phyloP scores from a whole-genome alignment of 1,140 invertebrate genomes.

The Heterodera schachtii region DNA sequence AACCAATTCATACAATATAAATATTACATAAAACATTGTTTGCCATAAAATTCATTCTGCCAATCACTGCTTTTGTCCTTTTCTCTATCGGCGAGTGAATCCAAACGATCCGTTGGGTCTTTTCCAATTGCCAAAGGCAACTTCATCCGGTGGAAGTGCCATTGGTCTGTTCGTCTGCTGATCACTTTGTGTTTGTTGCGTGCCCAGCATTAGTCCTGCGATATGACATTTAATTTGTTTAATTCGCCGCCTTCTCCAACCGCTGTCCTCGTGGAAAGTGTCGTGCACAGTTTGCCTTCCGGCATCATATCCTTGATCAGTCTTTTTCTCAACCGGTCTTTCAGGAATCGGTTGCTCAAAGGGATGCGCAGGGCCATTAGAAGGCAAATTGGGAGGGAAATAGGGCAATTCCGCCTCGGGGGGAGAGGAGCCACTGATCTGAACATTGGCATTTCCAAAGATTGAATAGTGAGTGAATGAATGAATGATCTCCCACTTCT shows the following conservation, averaged over 20 bases:
- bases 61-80: not conserved
- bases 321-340: not conserved
- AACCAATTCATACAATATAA: too few relatives aligned
- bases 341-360: not conserved
- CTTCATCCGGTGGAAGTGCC: not conserved
- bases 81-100: not conserved
- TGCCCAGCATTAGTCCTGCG: slow-evolving; percentile 10
- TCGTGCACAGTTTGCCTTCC: slow-evolving; percentile 11
- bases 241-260: not conserved
- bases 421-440: not conserved
- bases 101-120: not conserved
- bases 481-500: not conserved
- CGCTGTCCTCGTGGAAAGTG: slow-evolving; percentile 28
- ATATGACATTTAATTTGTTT: not conserved
- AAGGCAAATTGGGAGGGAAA: slow-evolving; percentile 7
- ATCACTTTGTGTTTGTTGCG: slow-evolving; percentile 7
- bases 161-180: not conserved
- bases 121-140: not conserved
- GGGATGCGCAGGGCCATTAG: slow-evolving; percentile 3
- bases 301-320: slow-evolving; percentile 13
- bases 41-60: not conserved
- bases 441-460: not conserved
- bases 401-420: not conserved
- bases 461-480: not conserved
- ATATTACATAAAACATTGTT: not conserved